A percentile compares a stretch with the other conserved stretches of the same genome.
Evolutionary conservation across 2,113 vertebrate species (phyloP).

Genomic region (Syngnathus typhle): DNA sequence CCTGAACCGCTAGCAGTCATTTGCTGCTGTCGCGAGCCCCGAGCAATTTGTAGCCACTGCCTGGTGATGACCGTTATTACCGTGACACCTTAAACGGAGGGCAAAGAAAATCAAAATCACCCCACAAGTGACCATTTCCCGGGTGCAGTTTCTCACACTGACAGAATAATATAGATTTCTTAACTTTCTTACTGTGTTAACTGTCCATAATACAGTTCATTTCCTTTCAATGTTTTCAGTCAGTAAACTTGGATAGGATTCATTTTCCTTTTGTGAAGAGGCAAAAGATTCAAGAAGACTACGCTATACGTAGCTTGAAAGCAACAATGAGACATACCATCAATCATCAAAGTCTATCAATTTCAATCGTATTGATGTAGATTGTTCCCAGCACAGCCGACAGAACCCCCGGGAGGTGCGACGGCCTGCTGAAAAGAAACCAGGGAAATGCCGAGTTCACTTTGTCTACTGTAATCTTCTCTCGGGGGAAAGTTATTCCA

Average conservation of each 20-base stretch:
- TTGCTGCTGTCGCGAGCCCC: background rate
- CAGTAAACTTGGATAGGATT: background rate
- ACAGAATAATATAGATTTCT: background rate
- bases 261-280: background rate
- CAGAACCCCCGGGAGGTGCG: constrained; percentile 13
- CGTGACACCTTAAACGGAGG: background rate
- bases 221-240: background rate
- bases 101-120: background rate
- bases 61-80: background rate
- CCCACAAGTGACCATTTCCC: background rate
- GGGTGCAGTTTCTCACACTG: background rate
- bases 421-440: constrained; percentile 5
- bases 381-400: constrained; percentile 18
- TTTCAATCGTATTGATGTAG: background rate
- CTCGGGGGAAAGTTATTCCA: constrained; percentile 50
- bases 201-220: background rate
- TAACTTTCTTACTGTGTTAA: background rate
- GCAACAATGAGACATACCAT: background rate
- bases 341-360: background rate
- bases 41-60: background rate
- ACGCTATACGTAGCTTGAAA: background rate
- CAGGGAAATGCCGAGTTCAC: constrained; percentile 41
- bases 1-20: background rate
- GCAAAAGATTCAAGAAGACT: background rate
- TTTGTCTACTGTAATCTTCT: constrained; percentile 42